Percentiles rank a stretch among this genome's conserved stretches.
phyloP scores from a whole-genome alignment of 2,888 invertebrate genomes.

The Ectropis crepuscularia region DNA sequence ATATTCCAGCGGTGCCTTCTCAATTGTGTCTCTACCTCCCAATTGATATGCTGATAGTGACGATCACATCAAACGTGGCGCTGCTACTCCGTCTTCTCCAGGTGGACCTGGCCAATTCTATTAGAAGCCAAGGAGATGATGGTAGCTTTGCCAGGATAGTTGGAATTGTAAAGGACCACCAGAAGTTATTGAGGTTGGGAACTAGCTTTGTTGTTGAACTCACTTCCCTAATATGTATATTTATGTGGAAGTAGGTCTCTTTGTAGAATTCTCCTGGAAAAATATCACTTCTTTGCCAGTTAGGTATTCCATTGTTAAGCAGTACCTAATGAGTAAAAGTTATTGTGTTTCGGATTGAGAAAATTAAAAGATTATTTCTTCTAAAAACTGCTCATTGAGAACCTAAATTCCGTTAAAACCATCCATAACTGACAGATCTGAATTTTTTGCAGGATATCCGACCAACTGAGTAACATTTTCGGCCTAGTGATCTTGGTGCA shows the following conservation, averaged over 20 bases:
- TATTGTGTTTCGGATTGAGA: too few species aligned
- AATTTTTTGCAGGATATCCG: conserved; percentile 40
- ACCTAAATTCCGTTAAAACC: too few species aligned
- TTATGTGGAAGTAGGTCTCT: too few species aligned
- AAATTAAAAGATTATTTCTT: too few species aligned
- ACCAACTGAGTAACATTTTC: conserved; percentile 40
- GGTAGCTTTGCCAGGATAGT: conserved; percentile 32
- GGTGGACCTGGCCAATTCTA: conserved; percentile 38
- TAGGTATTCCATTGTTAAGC: too few species aligned
- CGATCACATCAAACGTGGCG: conserved; percentile 44
- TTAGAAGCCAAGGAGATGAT: conserved; percentile 11
- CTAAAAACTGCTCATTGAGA: too few species aligned
- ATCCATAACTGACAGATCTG: not conserved
- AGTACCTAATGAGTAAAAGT: too few species aligned
- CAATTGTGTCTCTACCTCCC: conserved; percentile 43
- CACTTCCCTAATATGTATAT: not conserved
- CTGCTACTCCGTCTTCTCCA: conserved; percentile 43
- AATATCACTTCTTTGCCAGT: too few species aligned
- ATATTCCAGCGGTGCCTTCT: conserved; percentile 34
- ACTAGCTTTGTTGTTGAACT: not conserved
- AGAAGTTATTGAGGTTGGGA: conserved; percentile 41
- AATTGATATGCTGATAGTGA: conserved; percentile 39
- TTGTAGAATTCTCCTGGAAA: too few species aligned
- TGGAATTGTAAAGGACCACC: conserved; percentile 39
- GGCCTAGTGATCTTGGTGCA: conserved; percentile 46